These are phyloP conservation scores for Cepaea hortensis DNA, from an alignment of 2,888 invertebrate species.

Conservation along the genomic window DNA sequence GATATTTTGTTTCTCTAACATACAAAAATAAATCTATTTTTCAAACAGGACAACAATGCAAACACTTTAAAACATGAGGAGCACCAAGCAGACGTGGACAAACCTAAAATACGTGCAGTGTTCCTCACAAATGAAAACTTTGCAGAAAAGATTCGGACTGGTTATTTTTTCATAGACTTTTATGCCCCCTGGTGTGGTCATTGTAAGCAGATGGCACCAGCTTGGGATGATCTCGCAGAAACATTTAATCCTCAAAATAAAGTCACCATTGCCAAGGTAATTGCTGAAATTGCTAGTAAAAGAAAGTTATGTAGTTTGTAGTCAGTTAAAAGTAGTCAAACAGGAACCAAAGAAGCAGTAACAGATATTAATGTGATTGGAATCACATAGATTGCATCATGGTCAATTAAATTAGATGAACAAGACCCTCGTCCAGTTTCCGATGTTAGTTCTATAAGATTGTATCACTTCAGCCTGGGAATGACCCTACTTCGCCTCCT, in stretches of 20 bases:
- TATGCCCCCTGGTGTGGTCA: slow-evolving; percentile 94
- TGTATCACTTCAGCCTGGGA: too few species aligned
- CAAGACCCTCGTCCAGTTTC: too few species aligned
- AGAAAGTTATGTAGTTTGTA: not conserved
- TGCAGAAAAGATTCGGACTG: slow-evolving; percentile 83
- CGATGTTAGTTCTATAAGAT: too few species aligned
- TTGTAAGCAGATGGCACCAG: slow-evolving; percentile 88
- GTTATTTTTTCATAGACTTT: slow-evolving; percentile 92
- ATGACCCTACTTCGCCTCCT: too few species aligned
- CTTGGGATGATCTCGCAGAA: slow-evolving; percentile 89
- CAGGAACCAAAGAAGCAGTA: not conserved
- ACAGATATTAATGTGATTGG: not conserved
- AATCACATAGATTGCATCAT: not conserved
- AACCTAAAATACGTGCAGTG: slow-evolving; percentile 45
- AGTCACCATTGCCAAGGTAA: slow-evolving; percentile 84
- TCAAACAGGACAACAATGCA: not conserved
- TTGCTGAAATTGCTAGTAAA: not conserved
- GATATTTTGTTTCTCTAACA: too few species aligned
- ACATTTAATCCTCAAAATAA: slow-evolving; percentile 82
- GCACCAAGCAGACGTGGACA: too few species aligned
- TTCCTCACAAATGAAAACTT: slow-evolving; percentile 85
- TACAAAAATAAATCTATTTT: not conserved
- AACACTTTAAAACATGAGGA: not conserved
- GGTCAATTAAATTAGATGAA: too few species aligned
- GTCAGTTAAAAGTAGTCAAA: not conserved